Conservation (phyloP, 1,140 invertebrate genomes). For the Bombus haemorrhoidalis region DNA sequence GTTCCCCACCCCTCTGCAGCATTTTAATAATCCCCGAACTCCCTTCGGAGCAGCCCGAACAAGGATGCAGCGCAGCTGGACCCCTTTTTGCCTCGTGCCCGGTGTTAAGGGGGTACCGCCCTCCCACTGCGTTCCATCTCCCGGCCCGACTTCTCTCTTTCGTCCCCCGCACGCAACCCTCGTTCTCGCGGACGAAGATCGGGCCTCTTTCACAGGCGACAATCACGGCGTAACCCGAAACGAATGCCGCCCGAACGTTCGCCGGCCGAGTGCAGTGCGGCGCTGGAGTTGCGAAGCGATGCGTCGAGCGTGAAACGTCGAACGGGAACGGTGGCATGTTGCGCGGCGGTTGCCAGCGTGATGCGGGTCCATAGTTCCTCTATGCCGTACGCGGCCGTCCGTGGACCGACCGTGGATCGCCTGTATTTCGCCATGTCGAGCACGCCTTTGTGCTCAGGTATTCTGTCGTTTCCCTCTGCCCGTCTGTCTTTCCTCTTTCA, state of each 20-base stretch:
- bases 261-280: too few relatives aligned
- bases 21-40: constrained; percentile 78
- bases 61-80: constrained; percentile 72
- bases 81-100: constrained; percentile 76
- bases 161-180: constrained; percentile 39
- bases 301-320: not conserved
- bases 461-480: not conserved
- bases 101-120: constrained; percentile 76
- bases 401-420: not conserved
- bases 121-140: constrained; percentile 70
- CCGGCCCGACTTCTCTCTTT: constrained; percentile 19
- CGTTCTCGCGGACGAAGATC: constrained; percentile 6
- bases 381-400: not conserved
- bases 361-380: constrained; percentile 5
- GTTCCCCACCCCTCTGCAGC: constrained; percentile 58
- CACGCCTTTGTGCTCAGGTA: constrained; percentile 54
- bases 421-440: constrained; percentile 43
- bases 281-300: not conserved
- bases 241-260: constrained; percentile 49
- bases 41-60: constrained; percentile 72
- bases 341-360: not conserved
- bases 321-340: not conserved
- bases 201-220: constrained; percentile 37
- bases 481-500: not conserved
- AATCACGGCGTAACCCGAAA: constrained; percentile 47